A percentile compares a stretch with the other conserved stretches of the same genome.
Evolutionary conservation across 2,113 vertebrate species (phyloP).

Genomic region (Circaetus cinerascens): DNA sequence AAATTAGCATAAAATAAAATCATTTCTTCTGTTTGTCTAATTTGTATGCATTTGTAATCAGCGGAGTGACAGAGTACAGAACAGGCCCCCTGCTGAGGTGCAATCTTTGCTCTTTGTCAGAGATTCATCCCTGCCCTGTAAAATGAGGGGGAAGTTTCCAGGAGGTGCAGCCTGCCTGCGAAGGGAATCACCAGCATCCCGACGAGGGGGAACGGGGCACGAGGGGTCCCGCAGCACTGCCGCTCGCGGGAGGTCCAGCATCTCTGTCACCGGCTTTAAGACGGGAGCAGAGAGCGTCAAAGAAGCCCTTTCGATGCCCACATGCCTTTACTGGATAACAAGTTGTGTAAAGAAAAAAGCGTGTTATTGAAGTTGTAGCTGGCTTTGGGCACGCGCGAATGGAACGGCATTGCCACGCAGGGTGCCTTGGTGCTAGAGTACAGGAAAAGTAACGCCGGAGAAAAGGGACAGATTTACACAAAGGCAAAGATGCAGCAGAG

Average conservation of each 20-base stretch:
- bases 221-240: not conserved
- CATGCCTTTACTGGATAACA: not conserved
- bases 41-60: conserved; percentile 49
- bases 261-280: not conserved
- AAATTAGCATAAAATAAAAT: conserved; percentile 35
- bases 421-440: not conserved
- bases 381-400: not conserved
- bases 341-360: not conserved
- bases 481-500: not conserved
- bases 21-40: conserved; percentile 21
- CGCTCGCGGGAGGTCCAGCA: fast-evolving
- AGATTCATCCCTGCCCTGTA: not conserved
- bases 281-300: not conserved
- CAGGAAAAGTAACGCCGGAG: not conserved
- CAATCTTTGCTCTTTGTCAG: conserved; percentile 10
- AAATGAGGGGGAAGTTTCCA: fast-evolving
- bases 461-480: too few species aligned
- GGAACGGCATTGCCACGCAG: not conserved
- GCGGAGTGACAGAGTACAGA: not conserved
- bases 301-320: fast-evolving
- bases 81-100: not conserved
- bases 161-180: fast-evolving
- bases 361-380: not conserved
- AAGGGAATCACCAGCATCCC: not conserved
- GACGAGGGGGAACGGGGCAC: too few species aligned